Conservation (phyloP, 2,113 vertebrate genomes). For the Toxostoma redivivum region DNA sequence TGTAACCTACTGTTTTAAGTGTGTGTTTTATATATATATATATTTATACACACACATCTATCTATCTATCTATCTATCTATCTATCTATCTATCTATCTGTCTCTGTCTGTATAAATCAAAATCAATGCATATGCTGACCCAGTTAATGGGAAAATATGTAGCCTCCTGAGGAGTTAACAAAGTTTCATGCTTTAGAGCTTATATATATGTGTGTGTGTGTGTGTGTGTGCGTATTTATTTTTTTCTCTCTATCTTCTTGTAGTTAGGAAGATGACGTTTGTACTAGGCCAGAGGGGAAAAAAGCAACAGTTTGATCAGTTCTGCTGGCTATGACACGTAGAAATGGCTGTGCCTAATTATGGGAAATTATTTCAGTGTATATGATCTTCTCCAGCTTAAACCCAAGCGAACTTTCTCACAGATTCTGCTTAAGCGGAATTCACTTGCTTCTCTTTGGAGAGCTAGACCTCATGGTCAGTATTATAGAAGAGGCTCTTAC, state of each 20-base stretch:
- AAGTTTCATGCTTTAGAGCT: not conserved
- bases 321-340: not conserved
- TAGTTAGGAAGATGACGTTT: not conserved
- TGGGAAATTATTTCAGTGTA: not conserved
- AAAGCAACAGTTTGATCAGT: not conserved
- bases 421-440: not conserved
- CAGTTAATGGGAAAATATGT: not conserved
- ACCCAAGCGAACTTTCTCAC: not conserved
- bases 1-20: not conserved
- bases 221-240: fast-evolving
- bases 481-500: not conserved
- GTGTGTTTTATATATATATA: not conserved
- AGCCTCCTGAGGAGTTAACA: not conserved
- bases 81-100: not conserved
- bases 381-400: not conserved
- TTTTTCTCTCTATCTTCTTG: not conserved
- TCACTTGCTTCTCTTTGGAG: not conserved
- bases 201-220: not conserved
- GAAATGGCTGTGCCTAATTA: not conserved
- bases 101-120: not conserved
- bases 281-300: not conserved
- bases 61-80: not conserved
- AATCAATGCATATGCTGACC: fast-evolving
- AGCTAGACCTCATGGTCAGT: not conserved
- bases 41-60: not conserved